Evolutionary conservation across 2,888 invertebrate species (phyloP).

Genomic region (Drosophila fungiperda): DNA sequence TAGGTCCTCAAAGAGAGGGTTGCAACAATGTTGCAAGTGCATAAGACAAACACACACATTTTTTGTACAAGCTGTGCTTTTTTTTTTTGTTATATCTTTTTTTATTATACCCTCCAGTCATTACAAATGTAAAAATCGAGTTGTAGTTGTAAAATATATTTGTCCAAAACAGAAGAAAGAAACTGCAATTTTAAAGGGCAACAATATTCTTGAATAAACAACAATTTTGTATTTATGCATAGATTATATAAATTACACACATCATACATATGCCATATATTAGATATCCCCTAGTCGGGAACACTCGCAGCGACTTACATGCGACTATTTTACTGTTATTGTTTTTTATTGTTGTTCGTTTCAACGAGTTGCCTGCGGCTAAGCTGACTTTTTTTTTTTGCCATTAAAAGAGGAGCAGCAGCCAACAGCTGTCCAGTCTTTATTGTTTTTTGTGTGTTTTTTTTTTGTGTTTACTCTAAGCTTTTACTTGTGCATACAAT

Average conservation of each 20-base stretch:
- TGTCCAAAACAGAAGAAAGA: neutral
- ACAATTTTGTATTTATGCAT: neutral
- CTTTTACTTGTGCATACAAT: constrained; percentile 8
- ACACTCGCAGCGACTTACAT: neutral
- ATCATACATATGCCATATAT: neutral
- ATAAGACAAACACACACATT: constrained; percentile 68
- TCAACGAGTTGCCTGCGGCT: constrained; percentile 52
- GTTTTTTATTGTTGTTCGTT: constrained; percentile 7
- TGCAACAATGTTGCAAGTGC: constrained; percentile 78
- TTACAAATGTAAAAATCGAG: neutral
- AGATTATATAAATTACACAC: neutral
- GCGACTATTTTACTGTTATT: constrained; percentile 17
- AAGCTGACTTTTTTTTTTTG: constrained; percentile 16
- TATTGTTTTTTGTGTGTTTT: constrained; percentile 3
- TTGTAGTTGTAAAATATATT: neutral
- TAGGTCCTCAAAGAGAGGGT: constrained; percentile 12
- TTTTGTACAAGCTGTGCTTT: constrained; percentile 69
- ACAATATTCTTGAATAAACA: neutral
- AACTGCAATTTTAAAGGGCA: no score
- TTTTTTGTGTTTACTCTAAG: constrained; percentile 1
- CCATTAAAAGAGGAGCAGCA: constrained; percentile 19
- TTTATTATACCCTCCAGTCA: constrained; percentile 24
- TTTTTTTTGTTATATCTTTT: constrained; percentile 35
- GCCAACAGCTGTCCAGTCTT: constrained; percentile 51
- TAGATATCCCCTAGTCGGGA: constrained; percentile 5